phyloP scores from a whole-genome alignment of 2,888 invertebrate species.

The Nipponacmea schrenckii region DNA sequence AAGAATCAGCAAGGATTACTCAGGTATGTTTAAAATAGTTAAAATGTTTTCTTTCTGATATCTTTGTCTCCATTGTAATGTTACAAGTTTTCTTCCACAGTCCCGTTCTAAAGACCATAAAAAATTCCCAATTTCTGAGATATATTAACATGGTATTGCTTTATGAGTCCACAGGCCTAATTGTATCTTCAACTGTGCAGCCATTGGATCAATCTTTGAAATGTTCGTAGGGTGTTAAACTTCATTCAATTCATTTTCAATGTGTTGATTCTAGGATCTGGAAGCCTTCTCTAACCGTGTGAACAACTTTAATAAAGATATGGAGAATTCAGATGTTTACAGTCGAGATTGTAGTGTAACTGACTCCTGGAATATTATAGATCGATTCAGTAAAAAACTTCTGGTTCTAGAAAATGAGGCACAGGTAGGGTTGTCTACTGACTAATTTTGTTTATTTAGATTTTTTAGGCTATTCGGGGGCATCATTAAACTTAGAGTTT shows the following conservation, averaged over 20 bases:
- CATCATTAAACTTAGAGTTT: too few relatives aligned
- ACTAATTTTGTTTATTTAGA: neutral
- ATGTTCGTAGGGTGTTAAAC: too few relatives aligned
- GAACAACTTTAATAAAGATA: conserved; percentile 52
- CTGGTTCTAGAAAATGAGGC: conserved; percentile 65
- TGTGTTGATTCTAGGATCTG: conserved; percentile 60
- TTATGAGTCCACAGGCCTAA: too few relatives aligned
- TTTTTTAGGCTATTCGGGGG: too few relatives aligned
- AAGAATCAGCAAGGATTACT: conserved; percentile 65
- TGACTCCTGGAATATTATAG: conserved; percentile 59
- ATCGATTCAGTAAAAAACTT: conserved; percentile 60
- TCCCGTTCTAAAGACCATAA: neutral
- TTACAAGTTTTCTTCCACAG: neutral
- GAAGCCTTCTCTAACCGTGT: conserved; percentile 62
- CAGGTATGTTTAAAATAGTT: conserved; percentile 40
- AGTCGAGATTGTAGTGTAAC: conserved; percentile 58
- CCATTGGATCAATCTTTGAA: too few relatives aligned
- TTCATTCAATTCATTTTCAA: neutral
- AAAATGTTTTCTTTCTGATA: neutral
- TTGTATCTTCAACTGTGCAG: too few relatives aligned
- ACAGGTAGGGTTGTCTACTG: conserved; percentile 36
- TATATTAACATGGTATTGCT: neutral
- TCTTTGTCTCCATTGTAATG: neutral
- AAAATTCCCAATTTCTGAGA: neutral
- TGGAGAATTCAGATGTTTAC: conserved; percentile 62